Conservation (phyloP, 2,113 vertebrate species). For the Fulica atra region DNA sequence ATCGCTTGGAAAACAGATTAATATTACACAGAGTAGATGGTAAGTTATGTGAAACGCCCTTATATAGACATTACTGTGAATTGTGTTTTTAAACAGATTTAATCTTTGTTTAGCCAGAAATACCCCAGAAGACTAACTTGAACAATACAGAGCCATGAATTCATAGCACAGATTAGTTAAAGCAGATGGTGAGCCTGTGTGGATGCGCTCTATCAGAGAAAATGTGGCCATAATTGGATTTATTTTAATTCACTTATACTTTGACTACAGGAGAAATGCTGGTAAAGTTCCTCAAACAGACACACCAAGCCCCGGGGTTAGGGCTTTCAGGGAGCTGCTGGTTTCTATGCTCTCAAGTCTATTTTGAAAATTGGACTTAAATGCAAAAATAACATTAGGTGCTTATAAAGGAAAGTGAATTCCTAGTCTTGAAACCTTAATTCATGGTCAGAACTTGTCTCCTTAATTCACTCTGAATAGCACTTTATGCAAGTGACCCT, state of each 20-base stretch:
- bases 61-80: neutral
- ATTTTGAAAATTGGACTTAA: constrained; percentile 9
- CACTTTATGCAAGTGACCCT: neutral
- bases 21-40: neutral
- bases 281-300: neutral
- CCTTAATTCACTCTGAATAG: neutral
- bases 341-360: neutral
- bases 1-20: neutral
- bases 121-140: constrained; percentile 1
- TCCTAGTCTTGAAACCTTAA: neutral
- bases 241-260: constrained; percentile 36
- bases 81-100: constrained; percentile 5
- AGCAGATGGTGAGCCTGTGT: constrained; percentile 45
- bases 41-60: neutral
- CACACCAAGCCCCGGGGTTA: neutral
- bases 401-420: neutral
- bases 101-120: constrained; percentile 40
- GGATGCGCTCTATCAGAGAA: constrained; percentile 1
- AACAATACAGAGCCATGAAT: constrained; percentile 1
- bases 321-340: neutral
- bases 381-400: neutral
- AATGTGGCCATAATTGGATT: constrained; percentile 27
- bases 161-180: constrained; percentile 32
- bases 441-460: neutral
- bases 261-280: neutral